Base-by-base conservation (phyloP, 2,888 invertebrate species). In the Junonia oenone region DNA sequence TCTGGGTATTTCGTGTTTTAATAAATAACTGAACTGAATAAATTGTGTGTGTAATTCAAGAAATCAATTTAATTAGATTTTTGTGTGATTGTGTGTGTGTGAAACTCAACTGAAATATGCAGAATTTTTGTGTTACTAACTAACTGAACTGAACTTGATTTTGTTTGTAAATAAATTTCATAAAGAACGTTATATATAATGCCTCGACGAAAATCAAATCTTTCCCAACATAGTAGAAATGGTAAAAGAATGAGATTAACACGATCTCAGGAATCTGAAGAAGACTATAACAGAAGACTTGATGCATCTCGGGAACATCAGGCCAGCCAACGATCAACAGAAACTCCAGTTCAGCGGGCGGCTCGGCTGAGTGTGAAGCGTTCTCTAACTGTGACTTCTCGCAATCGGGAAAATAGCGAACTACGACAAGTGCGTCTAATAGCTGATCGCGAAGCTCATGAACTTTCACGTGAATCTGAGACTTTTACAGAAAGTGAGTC, bases 371-470 rank as follows among this genome's bases (percentile, higher is more conserved):
- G 31, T 3, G 3, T 11, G n/a, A 3, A 33, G 11, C 31, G 31
- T 33, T 8, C 31, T 33, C 31, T 8, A 11, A 11, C 11, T 3
- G 11, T 11, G 31, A n/a, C 31, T 11, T 33, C 11, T 33, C 31
- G 31, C 8, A 11, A 8, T 33, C 8, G 31, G n/a, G 31, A 33
- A n/a, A 33, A n/a, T 33, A 33, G 9, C 11, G 31, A 33, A 11
- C 11, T 3, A 11, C 31, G 31, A 3, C 31, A 51, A 43, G 14
- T 11, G 13, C 47, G 53, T 11, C 31, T 40, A 1, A 31, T 47
- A 17, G 47, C 40, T 38, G 47, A 45, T 17, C 46, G 19, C 15
- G 53, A 53, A 11, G n/a, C 17, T n/a, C 46, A 53, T 29, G 13
- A 5, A n/a, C 2, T 53, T 5, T 47, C 29, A 2, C 40, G 37